phyloP scores from a whole-genome alignment of 2,888 invertebrate genomes.

The Arctia plantaginis region DNA sequence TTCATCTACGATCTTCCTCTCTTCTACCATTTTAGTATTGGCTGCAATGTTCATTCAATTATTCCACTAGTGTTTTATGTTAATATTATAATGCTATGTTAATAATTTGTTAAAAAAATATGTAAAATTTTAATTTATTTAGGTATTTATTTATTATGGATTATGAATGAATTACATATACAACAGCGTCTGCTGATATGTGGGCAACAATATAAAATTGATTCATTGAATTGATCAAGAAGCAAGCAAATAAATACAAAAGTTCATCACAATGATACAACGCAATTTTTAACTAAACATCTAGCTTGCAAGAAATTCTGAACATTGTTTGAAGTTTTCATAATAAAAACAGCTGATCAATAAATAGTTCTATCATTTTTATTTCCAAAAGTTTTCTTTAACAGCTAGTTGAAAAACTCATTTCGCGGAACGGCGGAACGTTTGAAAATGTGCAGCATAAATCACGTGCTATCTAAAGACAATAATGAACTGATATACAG shows the following conservation, averaged over 20 bases:
- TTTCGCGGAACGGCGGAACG: too few species aligned
- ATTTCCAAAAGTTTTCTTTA: neutral
- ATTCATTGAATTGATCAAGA: too few species aligned
- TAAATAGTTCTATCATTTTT: neutral
- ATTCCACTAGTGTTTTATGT: conserved; percentile 55
- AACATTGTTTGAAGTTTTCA: neutral
- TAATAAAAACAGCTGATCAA: neutral
- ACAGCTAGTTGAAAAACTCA: neutral
- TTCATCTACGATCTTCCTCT: conserved; percentile 58
- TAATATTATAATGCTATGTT: neutral
- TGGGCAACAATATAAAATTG: too few species aligned
- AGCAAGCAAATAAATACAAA: neutral
- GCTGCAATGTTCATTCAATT: conserved; percentile 61
- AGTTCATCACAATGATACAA: neutral
- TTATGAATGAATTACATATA: neutral
- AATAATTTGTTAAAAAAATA: neutral
- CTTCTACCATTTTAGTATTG: conserved; percentile 64
- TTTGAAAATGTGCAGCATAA: too few species aligned
- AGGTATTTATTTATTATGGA: neutral
- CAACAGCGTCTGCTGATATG: too few species aligned
- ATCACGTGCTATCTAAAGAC: neutral
- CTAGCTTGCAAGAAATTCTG: neutral
- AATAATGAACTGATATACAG: too few species aligned
- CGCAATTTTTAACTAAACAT: neutral
- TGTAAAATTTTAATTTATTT: neutral